Evolutionary conservation across 1,140 invertebrate species (phyloP).

Genomic region (Hycleus phaleratus): DNA sequence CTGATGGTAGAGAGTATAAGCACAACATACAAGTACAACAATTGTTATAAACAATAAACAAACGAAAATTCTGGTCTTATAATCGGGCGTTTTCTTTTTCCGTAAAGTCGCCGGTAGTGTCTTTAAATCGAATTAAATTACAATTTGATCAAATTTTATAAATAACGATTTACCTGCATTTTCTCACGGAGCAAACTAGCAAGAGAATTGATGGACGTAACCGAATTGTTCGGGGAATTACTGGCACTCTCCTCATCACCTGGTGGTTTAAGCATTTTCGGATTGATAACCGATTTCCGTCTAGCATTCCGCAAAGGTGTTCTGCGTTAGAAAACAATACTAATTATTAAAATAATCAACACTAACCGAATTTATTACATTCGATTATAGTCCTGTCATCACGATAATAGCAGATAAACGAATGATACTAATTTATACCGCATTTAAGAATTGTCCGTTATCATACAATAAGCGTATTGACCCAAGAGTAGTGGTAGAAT

Average conservation of each 20-base stretch:
- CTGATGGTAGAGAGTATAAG: constrained; percentile 74
- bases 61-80: constrained; percentile 73
- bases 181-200: constrained; percentile 74
- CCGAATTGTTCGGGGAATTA: constrained; percentile 57
- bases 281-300: constrained; percentile 42
- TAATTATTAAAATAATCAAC: not conserved
- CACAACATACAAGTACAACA: constrained; percentile 71
- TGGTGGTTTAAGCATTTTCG: constrained; percentile 37
- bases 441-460: constrained; percentile 3
- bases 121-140: constrained; percentile 7
- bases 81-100: constrained; percentile 55
- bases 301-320: constrained; percentile 35
- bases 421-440: constrained; percentile 7
- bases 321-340: constrained; percentile 28
- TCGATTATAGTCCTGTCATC: constrained; percentile 6
- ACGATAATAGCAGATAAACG: not conserved
- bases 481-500: not conserved
- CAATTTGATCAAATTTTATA: not conserved
- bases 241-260: constrained; percentile 38
- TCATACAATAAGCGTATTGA: constrained; percentile 3
- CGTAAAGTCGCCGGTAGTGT: constrained; percentile 46
- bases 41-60: constrained; percentile 71
- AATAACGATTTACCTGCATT: constrained; percentile 51
- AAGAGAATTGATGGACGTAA: constrained; percentile 74
- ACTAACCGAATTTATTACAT: constrained; percentile 9